Conservation (phyloP, 2,888 invertebrate genomes). For the Spodoptera littoralis region DNA sequence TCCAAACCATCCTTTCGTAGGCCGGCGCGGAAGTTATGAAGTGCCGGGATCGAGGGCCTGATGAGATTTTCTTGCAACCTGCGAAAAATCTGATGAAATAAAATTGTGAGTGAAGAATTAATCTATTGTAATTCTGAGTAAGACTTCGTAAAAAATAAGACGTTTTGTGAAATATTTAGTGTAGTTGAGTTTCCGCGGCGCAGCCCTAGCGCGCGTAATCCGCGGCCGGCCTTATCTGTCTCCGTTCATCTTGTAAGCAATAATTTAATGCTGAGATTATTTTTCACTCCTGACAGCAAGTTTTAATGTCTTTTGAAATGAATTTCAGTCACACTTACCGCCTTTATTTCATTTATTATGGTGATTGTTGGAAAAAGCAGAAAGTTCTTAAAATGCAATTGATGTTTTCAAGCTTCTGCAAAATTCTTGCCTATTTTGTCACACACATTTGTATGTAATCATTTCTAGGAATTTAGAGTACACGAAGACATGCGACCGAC, state of each 20-base stretch:
- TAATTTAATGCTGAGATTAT: conserved; percentile 84
- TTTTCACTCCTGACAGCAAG: conserved; percentile 85
- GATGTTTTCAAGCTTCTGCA: conserved; percentile 2
- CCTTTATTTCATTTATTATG: conserved; percentile 68
- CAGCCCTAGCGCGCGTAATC: conserved; percentile 64
- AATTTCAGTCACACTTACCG: conserved; percentile 78
- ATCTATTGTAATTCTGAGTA: conserved; percentile 13
- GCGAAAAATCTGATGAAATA: conserved; percentile 34
- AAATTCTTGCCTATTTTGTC: not conserved
- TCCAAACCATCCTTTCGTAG: conserved; percentile 51
- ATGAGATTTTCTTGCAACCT: conserved; percentile 49
- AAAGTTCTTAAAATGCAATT: conserved; percentile 25
- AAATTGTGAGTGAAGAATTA: conserved; percentile 31
- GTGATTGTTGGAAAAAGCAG: conserved; percentile 52
- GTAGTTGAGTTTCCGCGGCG: conserved; percentile 12
- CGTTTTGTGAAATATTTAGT: conserved; percentile 6
- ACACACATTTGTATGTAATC: not conserved
- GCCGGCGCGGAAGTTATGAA: conserved; percentile 50
- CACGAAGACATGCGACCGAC: too few relatives aligned
- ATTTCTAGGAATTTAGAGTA: too few relatives aligned
- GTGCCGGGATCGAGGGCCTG: conserved; percentile 50
- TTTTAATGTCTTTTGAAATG: conserved; percentile 86
- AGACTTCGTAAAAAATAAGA: conserved; percentile 13
- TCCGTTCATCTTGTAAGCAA: conserved; percentile 83
- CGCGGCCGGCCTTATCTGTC: conserved; percentile 75